phyloP scores from a whole-genome alignment of 2,888 invertebrate genomes.

The Ashinkailepas kermadecensis region DNA sequence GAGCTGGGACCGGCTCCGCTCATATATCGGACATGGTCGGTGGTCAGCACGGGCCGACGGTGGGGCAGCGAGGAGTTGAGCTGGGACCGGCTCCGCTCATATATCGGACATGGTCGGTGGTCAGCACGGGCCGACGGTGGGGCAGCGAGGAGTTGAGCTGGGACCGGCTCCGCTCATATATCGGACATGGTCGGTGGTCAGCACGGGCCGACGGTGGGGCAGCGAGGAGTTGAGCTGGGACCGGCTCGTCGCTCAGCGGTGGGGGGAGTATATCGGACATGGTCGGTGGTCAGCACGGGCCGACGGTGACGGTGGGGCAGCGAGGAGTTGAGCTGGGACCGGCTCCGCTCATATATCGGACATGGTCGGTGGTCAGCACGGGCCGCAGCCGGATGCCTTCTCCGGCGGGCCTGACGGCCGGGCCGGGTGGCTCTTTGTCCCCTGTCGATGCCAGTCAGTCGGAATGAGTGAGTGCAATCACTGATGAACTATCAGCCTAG shows the following conservation, averaged over 20 bases:
- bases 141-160: no score
- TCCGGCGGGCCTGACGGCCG: no score
- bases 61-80: no score
- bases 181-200: neutral
- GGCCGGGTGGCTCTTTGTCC: no score
- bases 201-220: neutral
- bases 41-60: neutral
- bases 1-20: neutral
- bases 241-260: neutral
- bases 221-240: neutral
- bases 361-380: neutral
- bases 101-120: neutral
- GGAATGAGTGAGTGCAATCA: no score
- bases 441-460: no score
- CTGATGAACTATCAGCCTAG: no score
- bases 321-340: neutral
- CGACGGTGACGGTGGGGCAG: neutral
- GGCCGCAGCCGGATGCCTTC: neutral
- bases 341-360: neutral
- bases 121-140: neutral
- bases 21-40: neutral
- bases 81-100: neutral
- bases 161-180: neutral
- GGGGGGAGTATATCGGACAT: neutral
- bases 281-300: neutral